A percentile compares a stretch with the other conserved stretches of the same genome.
These are phyloP conservation scores for Neotoxoptera formosana DNA, from an alignment of 1,140 invertebrate genomes.

Conservation along the genomic window DNA sequence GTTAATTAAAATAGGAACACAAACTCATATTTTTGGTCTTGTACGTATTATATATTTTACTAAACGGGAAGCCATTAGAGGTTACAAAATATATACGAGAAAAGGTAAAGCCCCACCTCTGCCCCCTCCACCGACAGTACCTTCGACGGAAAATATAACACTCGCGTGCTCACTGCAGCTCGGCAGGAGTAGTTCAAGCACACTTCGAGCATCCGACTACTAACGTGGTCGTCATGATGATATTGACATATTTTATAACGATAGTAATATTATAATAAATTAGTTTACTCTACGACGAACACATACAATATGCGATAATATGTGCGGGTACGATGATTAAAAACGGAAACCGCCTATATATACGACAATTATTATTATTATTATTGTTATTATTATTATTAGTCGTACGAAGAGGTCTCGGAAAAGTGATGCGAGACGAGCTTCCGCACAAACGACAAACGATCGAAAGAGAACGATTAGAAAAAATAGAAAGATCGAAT, in stretches of 20 bases:
- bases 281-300: not conserved
- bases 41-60: not conserved
- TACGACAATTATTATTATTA: not conserved
- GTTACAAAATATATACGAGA: not conserved
- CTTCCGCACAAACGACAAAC: not conserved
- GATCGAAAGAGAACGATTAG: not conserved
- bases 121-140: too few species aligned
- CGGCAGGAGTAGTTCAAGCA: too few species aligned
- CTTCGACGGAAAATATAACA: too few species aligned
- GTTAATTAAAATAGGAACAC: not conserved
- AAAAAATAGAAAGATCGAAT: not conserved
- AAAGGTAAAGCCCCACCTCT: not conserved
- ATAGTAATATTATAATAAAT: too few species aligned
- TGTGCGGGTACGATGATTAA: too few species aligned
- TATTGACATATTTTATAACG: slow-evolving; percentile 6
- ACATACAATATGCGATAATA: not conserved
- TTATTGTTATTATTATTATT: too few species aligned
- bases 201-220: not conserved
- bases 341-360: not conserved
- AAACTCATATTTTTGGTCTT: not conserved
- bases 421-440: not conserved
- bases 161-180: too few species aligned
- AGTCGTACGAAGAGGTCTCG: not conserved
- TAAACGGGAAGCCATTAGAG: not conserved
- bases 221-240: too few species aligned